Base-by-base conservation (phyloP, 2,888 invertebrate genomes). In the Stegophylla sp. region DNA sequence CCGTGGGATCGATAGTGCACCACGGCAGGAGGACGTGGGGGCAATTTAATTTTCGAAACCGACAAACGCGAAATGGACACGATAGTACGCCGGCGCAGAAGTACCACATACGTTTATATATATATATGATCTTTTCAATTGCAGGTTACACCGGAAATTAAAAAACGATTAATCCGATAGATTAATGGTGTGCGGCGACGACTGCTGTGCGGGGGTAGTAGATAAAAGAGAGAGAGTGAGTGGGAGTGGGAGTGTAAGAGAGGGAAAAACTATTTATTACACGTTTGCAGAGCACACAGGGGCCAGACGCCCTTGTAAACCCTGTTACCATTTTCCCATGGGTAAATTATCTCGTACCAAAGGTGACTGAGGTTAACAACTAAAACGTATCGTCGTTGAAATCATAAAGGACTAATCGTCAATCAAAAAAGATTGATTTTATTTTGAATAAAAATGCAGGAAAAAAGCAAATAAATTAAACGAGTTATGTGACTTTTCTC, bases 141-240 rank as follows among this genome's bases (percentile, higher is more conserved):
- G 73, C 34, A 34, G 34, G 59, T 73, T 43, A n/a, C 61, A n/a
- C 61, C 73, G 74, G 74, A 74, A 74, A 74, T 74, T 74, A 74
- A 74, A 74, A 74, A 61, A 34, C 74, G 74, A 74, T 74, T 63
- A 74, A 74, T 74, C 74, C 74, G 51, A 15, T 34, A 26, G 73
- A 73, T 73, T 73, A 45, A 73, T 73, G 73, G 73, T 61, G 28
- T 15, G 45, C 28, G 61, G 28, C 28, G 61, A 28, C 45, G 28
- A 63, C 53, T 20, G 7, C 71, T 20, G 41, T 9, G 20, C 34
- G 20, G 34, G n/a, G 4, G 51, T 51, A 51, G 51, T 51, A n/a
- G 51, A 34, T 34, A 34, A 34, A 34, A 34, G 34, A 34, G 7
- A 34, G 3, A 34, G 7, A 34, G 34, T n/a, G n/a, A 17, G 17